Conservation (phyloP, 2,888 invertebrate genomes). For the Diplolepis rosae region DNA sequence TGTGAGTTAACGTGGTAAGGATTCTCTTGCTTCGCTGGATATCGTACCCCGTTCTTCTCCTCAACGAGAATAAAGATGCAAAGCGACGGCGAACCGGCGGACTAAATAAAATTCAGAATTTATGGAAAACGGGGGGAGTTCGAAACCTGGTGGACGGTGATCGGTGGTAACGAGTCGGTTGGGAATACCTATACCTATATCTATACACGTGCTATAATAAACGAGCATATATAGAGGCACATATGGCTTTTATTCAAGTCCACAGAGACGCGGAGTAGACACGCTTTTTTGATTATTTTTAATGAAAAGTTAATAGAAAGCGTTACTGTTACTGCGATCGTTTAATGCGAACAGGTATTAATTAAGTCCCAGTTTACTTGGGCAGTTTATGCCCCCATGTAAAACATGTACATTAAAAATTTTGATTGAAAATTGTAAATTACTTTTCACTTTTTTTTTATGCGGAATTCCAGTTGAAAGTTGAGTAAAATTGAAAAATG, state of each 20-base stretch:
- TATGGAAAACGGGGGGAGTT: constrained; percentile 65
- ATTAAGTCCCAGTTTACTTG: background rate
- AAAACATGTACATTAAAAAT: background rate
- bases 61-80: constrained; percentile 26
- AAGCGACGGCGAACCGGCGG: constrained; percentile 43
- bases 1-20: background rate
- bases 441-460: background rate
- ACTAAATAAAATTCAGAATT: constrained; percentile 70
- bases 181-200: constrained; percentile 25
- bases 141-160: constrained; percentile 37
- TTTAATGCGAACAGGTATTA: constrained; percentile 2
- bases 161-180: constrained; percentile 42
- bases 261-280: constrained; percentile 10
- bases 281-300: constrained; percentile 28
- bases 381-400: background rate
- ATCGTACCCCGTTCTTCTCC: background rate
- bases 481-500: too few species aligned
- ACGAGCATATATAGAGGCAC: constrained; percentile 17
- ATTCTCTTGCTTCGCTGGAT: constrained; percentile 1
- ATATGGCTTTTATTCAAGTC: constrained; percentile 24
- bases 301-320: constrained; percentile 28
- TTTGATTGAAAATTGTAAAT: constrained; percentile 16
- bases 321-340: background rate
- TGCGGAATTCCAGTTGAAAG: too few species aligned
- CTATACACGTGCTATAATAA: background rate